Conservation (phyloP, 2,888 invertebrate genomes). For the Herminia tarsipennalis region DNA sequence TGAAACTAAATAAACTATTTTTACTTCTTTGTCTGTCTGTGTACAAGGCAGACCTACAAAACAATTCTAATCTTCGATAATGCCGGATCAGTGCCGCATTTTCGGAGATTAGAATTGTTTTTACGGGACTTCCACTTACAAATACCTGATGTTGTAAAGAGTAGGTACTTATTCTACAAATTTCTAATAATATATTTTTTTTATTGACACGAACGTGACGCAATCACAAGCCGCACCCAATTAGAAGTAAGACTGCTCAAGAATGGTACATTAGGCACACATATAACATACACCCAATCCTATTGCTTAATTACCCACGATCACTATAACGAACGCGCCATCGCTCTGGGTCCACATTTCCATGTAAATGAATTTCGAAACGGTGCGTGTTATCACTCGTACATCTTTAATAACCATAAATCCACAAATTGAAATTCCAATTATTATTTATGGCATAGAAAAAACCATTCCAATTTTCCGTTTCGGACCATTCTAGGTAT, state of each 20-base stretch:
- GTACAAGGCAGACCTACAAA: too few relatives aligned
- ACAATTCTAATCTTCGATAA: too few relatives aligned
- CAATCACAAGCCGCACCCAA: neutral
- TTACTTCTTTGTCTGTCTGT: too few relatives aligned
- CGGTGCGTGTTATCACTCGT: constrained; percentile 63
- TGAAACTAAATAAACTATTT: too few relatives aligned
- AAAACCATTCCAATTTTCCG: constrained; percentile 51
- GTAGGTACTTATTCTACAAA: too few relatives aligned
- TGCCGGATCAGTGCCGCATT: too few relatives aligned
- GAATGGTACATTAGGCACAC: neutral
- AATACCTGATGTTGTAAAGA: too few relatives aligned
- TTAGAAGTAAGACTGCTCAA: neutral
- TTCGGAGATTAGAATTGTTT: too few relatives aligned
- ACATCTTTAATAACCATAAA: constrained; percentile 84
- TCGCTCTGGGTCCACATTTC: constrained; percentile 62
- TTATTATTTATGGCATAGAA: constrained; percentile 74
- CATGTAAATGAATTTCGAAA: constrained; percentile 78
- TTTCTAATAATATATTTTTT: too few relatives aligned
- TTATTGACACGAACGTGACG: neutral
- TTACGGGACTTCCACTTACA: too few relatives aligned
- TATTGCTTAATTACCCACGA: constrained; percentile 5
- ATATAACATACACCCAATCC: neutral
- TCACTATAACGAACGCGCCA: constrained; percentile 31
- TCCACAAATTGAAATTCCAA: constrained; percentile 71
- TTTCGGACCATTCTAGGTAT: constrained; percentile 17